A percentile compares a stretch with the other conserved stretches of the same genome.
These are phyloP conservation scores for Halcyon smyrnensis DNA, from an alignment of 2,797 vertebrate species.

Conservation along the genomic window DNA sequence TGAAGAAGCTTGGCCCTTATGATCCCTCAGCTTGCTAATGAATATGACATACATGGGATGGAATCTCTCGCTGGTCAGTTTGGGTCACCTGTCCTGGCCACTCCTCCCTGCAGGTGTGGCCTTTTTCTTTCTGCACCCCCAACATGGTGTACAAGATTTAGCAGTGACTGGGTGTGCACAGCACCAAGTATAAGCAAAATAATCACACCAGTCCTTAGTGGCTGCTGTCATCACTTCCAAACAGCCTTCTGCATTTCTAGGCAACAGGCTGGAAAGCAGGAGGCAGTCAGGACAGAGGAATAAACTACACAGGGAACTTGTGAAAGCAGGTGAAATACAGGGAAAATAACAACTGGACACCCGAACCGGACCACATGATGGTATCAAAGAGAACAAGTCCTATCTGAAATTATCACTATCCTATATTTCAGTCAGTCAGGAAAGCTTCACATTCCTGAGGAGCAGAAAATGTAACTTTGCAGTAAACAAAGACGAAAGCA, in stretches of 20 bases:
- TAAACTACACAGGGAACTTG: not conserved
- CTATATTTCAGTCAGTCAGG: not conserved
- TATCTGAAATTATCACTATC: not conserved
- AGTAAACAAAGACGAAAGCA: not conserved
- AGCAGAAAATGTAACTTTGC: not conserved
- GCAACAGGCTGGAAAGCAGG: not conserved
- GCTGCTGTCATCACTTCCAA: not conserved
- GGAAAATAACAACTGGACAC: not conserved
- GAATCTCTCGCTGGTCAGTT: not conserved
- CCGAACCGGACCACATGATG: fast-evolving
- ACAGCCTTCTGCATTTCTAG: not conserved
- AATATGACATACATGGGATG: not conserved
- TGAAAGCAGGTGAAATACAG: not conserved
- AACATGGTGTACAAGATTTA: not conserved
- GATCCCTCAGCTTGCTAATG: not conserved
- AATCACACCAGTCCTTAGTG: not conserved
- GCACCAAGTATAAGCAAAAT: not conserved
- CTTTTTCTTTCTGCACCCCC: not conserved
- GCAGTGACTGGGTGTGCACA: not conserved
- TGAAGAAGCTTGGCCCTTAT: not conserved
- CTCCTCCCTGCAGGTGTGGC: not conserved
- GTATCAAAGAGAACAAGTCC: not conserved
- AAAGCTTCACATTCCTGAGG: not conserved
- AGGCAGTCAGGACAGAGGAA: not conserved
- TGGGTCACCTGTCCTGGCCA: not conserved